Percentiles rank a stretch among this genome's conserved stretches.
phyloP scores from a whole-genome alignment of 2,113 vertebrate genomes.

The Gulo gulo region DNA sequence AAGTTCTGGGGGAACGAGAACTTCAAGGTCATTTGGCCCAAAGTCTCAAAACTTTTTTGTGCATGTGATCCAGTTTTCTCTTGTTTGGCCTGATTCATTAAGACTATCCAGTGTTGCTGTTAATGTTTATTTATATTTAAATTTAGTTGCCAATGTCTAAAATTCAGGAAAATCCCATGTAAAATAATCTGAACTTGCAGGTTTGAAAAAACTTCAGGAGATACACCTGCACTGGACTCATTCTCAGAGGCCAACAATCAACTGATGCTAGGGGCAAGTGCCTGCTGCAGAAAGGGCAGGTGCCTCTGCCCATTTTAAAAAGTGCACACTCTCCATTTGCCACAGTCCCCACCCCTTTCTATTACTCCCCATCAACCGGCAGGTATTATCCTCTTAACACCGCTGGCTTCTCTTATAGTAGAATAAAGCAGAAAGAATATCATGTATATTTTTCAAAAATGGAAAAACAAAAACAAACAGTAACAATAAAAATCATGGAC shows the following conservation, averaged over 20 bases:
- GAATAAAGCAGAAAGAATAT: neutral
- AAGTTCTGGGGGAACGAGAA: neutral
- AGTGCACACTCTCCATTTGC: accelerated
- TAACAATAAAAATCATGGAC: no score
- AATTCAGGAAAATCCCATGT: neutral
- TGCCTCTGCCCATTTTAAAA: neutral
- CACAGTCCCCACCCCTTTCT: neutral
- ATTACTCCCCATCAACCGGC: neutral
- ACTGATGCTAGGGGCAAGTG: neutral
- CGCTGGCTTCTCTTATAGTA: neutral
- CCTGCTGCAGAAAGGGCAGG: neutral
- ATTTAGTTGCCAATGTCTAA: neutral
- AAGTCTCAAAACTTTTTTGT: neutral
- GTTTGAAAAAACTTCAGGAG: neutral
- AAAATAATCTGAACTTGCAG: neutral
- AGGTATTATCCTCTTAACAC: neutral
- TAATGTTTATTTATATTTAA: neutral
- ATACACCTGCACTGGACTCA: neutral
- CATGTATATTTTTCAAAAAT: neutral
- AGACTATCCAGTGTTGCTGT: neutral
- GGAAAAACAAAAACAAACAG: neutral
- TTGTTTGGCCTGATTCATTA: neutral
- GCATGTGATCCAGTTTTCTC: neutral
- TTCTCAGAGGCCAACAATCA: neutral
- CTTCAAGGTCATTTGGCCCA: neutral